Conservation (phyloP, 2,888 invertebrate species). For the Stenodema calcarata region DNA sequence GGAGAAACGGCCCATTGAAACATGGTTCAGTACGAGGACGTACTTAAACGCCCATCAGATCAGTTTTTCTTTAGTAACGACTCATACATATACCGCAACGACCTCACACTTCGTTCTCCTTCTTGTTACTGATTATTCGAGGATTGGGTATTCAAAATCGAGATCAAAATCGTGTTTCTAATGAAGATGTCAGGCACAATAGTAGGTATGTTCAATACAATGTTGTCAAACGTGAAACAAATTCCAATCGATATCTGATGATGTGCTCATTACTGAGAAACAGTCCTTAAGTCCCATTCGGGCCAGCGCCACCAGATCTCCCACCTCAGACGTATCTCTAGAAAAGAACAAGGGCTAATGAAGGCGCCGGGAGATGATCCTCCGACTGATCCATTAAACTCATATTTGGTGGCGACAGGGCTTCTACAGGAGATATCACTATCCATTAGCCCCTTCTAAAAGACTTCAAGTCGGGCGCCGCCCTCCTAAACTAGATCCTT, state of each 20-base stretch:
- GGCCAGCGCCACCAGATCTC: neutral
- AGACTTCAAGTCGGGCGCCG: constrained; percentile 13
- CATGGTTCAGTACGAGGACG: too few species aligned
- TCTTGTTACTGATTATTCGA: too few species aligned
- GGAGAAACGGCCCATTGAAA: too few species aligned
- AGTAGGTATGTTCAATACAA: neutral
- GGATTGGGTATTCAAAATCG: too few species aligned
- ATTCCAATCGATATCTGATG: neutral
- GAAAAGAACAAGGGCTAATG: constrained; percentile 31
- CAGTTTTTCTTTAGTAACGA: too few species aligned
- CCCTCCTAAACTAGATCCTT: constrained; percentile 39
- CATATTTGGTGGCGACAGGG: constrained; percentile 48
- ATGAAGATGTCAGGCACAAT: neutral
- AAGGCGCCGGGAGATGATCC: constrained; percentile 43
- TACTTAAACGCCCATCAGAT: too few species aligned
- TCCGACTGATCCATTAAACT: constrained; percentile 46
- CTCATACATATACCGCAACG: too few species aligned
- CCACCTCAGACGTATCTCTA: neutral
- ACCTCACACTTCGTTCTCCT: too few species aligned
- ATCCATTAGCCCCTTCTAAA: constrained; percentile 43
- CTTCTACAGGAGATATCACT: constrained; percentile 39
- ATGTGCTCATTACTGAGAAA: constrained; percentile 20
- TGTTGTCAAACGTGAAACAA: neutral
- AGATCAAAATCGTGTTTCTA: too few species aligned
- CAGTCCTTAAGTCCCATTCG: neutral